Evolutionary conservation across 2,888 invertebrate species (phyloP).

Genomic region (Agrotis clavis): DNA sequence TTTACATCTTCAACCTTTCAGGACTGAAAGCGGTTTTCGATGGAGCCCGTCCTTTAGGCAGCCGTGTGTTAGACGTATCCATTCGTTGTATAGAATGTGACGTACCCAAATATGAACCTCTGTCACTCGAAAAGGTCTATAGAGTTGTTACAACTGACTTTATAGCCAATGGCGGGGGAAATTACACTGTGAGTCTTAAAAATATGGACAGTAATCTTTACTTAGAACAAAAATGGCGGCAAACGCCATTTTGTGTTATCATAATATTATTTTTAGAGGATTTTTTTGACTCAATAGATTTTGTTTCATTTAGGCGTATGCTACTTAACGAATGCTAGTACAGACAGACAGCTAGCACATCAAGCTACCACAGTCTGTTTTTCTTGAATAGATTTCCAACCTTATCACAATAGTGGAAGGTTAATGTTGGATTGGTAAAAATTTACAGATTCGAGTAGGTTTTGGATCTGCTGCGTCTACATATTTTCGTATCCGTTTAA

Average conservation of each 20-base stretch:
- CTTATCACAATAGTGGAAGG: too few relatives aligned
- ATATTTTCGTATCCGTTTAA: too few relatives aligned
- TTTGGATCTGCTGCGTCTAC: too few relatives aligned
- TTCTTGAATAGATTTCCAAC: too few relatives aligned
- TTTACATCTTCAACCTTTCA: constrained; percentile 68
- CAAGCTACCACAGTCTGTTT: too few relatives aligned
- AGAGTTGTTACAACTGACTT: constrained; percentile 91
- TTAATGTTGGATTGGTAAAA: too few relatives aligned
- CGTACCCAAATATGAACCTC: constrained; percentile 91
- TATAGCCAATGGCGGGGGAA: constrained; percentile 93
- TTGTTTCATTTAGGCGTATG: too few relatives aligned
- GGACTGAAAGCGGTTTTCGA: constrained; percentile 92
- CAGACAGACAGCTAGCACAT: too few relatives aligned
- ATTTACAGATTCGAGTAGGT: too few relatives aligned
- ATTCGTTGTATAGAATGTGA: constrained; percentile 92
- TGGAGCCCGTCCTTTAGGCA: constrained; percentile 89
- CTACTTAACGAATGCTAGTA: too few relatives aligned
- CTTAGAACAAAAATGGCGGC: not conserved
- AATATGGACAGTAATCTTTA: not conserved
- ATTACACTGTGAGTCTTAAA: constrained; percentile 87
- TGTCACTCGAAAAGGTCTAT: constrained; percentile 91
- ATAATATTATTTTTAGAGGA: not conserved
- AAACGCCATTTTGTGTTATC: too few relatives aligned
- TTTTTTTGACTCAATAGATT: not conserved
- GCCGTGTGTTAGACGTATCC: constrained; percentile 89